phyloP scores from a whole-genome alignment of 2,888 invertebrate genomes.

The Empis livida region DNA sequence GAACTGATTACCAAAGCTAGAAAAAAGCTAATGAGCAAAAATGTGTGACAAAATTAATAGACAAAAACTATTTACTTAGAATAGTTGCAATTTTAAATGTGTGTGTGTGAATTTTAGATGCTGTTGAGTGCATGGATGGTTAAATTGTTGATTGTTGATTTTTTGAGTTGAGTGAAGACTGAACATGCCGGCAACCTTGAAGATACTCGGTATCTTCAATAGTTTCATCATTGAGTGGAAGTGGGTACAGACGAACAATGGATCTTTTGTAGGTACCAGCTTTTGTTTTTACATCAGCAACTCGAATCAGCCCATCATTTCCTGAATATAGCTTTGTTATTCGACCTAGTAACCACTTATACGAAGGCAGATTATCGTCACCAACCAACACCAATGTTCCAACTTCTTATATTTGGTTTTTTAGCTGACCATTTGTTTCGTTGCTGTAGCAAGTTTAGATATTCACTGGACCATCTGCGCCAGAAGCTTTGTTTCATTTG shows the following conservation, averaged over 20 bases:
- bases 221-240: neutral
- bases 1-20: too few relatives aligned
- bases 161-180: too few relatives aligned
- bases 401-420: neutral
- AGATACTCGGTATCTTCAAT: neutral
- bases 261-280: neutral
- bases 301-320: neutral
- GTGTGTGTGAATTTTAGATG: too few relatives aligned
- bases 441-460: neutral
- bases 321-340: neutral
- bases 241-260: too few relatives aligned
- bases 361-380: neutral
- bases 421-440: neutral
- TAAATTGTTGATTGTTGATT: too few relatives aligned
- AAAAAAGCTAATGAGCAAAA: too few relatives aligned
- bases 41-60: too few relatives aligned
- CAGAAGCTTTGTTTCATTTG: neutral
- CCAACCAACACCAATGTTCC: neutral
- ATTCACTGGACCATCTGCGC: neutral
- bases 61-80: too few relatives aligned
- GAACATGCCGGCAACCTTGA: neutral
- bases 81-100: too few relatives aligned
- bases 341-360: neutral
- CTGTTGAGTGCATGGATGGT: too few relatives aligned
- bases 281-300: neutral